Base-by-base conservation (phyloP, 2,888 invertebrate genomes). In the Epinotia ramella region DNA sequence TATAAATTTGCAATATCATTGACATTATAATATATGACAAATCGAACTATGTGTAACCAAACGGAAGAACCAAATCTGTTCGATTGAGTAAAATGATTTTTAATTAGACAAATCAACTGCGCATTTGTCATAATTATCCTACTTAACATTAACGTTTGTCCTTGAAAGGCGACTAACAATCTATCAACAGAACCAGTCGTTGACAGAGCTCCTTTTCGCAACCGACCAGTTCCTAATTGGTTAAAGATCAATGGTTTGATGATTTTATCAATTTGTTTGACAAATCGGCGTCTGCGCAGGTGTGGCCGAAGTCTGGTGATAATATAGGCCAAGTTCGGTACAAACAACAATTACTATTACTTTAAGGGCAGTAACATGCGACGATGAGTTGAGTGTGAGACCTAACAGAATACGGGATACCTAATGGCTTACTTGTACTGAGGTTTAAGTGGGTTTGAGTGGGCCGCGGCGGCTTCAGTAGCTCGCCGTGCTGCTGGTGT, bases 251-350 rank as follows among this genome's bases (percentile, higher is more conserved):
- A 69, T 60, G 11, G n/a, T 69, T 69, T 46, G 69, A 60, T 69
- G 69, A 69, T 69, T 69, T 59, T 60, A 69, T 69, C 69, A 60
- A 60, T 60, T 69, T 69, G 69, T 44, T 60, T 69, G 69, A 69
- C 69, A 69, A 69, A 69, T 60, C 11, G 59, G 24, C n/a, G 20
- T 24, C 46, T 28, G 59, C 44, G 59, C 69, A 69, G 44, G 59
- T 69, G 59, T 46, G 69, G 60, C 24, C 53, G 33, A 56, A 28
- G n/a, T 20, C 20, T 33, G 33, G 18, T 7, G 46, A 46, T 59
- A 59, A 28, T 16, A 12, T 16, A 12, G 46, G n/a, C 28, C 40
- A 33, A 13, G 40, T 40, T 40, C 12, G 63, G 53, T n/a, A n/a
- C 2, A 53, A 53, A 0, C 6, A n/a, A 53, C 13, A n/a, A 16